Evolutionary conservation across 2,797 vertebrate species (phyloP).

Genomic region (Lacerta bilineata): DNA sequence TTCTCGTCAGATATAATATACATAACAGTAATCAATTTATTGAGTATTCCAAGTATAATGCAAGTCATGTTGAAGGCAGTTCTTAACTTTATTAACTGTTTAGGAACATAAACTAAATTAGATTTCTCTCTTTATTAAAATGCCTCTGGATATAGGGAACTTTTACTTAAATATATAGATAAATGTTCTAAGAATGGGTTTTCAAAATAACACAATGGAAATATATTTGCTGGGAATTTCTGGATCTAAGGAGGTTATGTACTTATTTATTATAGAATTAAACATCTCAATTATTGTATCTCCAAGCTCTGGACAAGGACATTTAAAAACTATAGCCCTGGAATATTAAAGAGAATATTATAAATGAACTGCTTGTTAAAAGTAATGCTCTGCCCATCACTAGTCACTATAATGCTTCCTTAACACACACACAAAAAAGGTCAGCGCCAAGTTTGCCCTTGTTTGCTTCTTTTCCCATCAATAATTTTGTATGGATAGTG

Average conservation of each 20-base stretch:
- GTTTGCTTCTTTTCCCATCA: background rate
- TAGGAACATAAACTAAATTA: constrained; percentile 29
- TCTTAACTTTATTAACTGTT: constrained; percentile 52
- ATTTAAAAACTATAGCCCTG: background rate
- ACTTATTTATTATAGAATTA: background rate
- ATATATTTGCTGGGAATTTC: background rate
- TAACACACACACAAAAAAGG: too few species aligned
- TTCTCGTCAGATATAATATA: constrained; percentile 34
- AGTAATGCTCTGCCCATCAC: background rate
- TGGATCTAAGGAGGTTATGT: background rate
- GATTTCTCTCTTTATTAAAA: constrained; percentile 34
- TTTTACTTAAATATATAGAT: constrained; percentile 9
- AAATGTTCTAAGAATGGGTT: constrained; percentile 7
- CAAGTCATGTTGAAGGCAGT: constrained; percentile 37
- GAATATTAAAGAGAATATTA: constrained; percentile 4
- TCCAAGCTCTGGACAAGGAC: background rate
- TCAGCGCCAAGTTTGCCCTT: too few species aligned
- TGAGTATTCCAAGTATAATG: constrained; percentile 58
- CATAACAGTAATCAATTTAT: constrained; percentile 48
- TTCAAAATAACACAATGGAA: background rate
- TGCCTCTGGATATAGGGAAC: constrained; percentile 13
- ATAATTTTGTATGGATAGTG: background rate
- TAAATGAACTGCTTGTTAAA: background rate
- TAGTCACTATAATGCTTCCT: background rate
- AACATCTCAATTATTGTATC: background rate